Conservation (phyloP, 1,140 invertebrate species). For the Pectinophora gossypiella region DNA sequence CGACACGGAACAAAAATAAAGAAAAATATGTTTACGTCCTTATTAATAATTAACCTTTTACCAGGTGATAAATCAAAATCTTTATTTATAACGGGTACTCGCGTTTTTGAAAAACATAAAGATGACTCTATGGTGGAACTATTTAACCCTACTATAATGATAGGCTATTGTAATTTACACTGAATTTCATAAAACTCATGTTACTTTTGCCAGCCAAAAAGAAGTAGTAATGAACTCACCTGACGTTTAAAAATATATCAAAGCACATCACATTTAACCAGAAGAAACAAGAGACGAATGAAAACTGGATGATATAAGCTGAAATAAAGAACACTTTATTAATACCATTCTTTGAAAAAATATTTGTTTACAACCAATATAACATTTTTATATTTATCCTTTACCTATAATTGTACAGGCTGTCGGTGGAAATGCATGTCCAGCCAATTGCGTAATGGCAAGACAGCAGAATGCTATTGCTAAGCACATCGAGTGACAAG, state of each 20-base stretch:
- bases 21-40: no score
- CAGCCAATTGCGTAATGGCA: constrained; percentile 55
- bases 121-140: no score
- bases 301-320: constrained; percentile 80
- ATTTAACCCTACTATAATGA: no score
- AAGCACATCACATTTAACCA: constrained; percentile 83
- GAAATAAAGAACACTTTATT: constrained; percentile 42
- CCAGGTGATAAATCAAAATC: no score
- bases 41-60: no score
- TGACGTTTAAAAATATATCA: constrained; percentile 74
- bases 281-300: constrained; percentile 81
- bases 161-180: no score
- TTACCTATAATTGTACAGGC: constrained; percentile 70
- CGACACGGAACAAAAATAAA: neutral
- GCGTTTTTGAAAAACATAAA: no score
- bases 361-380: neutral
- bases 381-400: neutral
- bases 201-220: no score
- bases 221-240: constrained; percentile 34
- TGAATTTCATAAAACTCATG: no score
- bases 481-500: constrained; percentile 68
- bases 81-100: no score
- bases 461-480: constrained; percentile 67
- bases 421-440: constrained; percentile 40
- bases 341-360: neutral